phyloP scores from a whole-genome alignment of 2,113 vertebrate genomes.

The Paramormyrops kingsleyae region DNA sequence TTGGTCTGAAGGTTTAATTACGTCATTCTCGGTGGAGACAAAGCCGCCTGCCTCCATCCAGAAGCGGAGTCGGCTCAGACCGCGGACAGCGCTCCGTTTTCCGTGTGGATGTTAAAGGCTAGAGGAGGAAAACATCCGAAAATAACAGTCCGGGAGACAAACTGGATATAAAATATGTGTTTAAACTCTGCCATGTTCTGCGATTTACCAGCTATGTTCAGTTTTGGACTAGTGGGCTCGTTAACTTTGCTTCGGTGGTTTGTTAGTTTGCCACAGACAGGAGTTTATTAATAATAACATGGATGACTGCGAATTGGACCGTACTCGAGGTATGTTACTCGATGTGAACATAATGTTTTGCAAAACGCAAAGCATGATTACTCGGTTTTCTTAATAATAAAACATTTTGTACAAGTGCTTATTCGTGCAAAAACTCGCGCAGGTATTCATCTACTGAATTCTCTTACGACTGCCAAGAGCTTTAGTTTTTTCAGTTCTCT shows the following conservation, averaged over 20 bases:
- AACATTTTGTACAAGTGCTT: not conserved
- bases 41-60: constrained; percentile 13
- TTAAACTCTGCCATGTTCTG: not conserved
- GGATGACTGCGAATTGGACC: constrained; percentile 4
- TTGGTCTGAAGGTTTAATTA: constrained; percentile 14
- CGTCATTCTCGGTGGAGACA: constrained; percentile 14
- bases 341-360: not conserved
- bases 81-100: constrained; percentile 14
- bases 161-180: not conserved
- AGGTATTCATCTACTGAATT: not conserved
- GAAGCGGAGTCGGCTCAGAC: not conserved
- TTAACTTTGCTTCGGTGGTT: constrained; percentile 10
- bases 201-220: not conserved
- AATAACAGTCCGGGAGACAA: not conserved
- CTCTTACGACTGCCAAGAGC: not conserved
- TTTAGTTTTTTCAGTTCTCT: not conserved
- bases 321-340: not conserved
- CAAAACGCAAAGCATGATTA: not conserved
- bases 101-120: not conserved
- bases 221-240: not conserved
- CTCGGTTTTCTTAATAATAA: not conserved
- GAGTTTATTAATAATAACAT: not conserved
- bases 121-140: not conserved
- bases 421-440: not conserved
- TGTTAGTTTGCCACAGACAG: constrained; percentile 5